Evolutionary conservation across 2,113 vertebrate genomes (phyloP).

Genomic region (Leptocoma aspasia): DNA sequence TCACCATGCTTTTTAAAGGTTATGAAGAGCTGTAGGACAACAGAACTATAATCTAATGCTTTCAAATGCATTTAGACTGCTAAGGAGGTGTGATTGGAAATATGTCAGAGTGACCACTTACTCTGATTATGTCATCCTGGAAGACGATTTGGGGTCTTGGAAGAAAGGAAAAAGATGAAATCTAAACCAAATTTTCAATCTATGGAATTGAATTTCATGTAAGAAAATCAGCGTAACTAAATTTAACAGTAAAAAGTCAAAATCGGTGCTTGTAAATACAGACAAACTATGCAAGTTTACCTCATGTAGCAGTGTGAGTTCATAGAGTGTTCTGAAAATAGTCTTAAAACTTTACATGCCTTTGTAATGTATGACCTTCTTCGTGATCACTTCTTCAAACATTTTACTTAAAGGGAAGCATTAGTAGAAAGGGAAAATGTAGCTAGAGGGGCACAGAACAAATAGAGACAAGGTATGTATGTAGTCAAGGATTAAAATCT

Average conservation of each 20-base stretch:
- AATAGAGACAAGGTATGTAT: background rate
- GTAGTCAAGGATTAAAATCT: background rate
- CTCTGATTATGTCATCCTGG: background rate
- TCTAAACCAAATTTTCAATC: background rate
- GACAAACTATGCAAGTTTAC: background rate
- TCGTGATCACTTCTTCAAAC: background rate
- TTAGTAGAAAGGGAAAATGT: background rate
- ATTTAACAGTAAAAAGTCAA: background rate
- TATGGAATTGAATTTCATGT: background rate
- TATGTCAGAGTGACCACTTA: background rate
- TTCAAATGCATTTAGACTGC: background rate
- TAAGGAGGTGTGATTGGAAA: background rate
- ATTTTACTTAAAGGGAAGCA: background rate
- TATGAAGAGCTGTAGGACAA: background rate
- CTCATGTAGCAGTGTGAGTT: fast-evolving
- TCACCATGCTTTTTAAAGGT: background rate
- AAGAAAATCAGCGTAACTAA: background rate
- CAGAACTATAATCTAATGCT: background rate
- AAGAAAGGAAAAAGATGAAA: background rate
- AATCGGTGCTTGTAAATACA: background rate
- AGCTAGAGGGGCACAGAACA: background rate
- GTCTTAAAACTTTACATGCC: background rate
- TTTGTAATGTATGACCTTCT: background rate
- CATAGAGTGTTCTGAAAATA: background rate
- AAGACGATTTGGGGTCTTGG: background rate